Evolutionary conservation across 2,888 invertebrate species (phyloP), one percentile per base, ranked within the genome.

Genomic region (Corythucha ciliata): DNA sequence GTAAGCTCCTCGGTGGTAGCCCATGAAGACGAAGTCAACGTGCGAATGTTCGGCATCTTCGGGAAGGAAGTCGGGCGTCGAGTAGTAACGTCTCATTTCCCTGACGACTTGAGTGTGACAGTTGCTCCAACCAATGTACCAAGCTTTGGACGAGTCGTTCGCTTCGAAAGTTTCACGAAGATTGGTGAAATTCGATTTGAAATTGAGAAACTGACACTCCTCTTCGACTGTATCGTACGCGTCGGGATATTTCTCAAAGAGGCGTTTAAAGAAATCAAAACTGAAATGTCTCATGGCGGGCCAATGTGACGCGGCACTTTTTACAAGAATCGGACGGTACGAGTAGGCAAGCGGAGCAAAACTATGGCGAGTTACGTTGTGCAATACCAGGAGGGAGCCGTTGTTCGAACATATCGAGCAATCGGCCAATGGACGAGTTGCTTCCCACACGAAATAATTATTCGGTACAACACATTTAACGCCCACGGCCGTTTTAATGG

Each of bases 81-180:
- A 74, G 68, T 91, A 92, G 66, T 83, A 79, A 63, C 79, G 73
- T 51, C 87, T 75, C 63, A 92, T 76, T 64, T 78, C 76, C 12
- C 76, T 71, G 57, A 86, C 69, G 29, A 91, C 78, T 42, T 78
- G 77, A n/a, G 82, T 80, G 71, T 92, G 84, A 64, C 91, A 92
- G 67, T 91, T 91, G 52, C 86, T 85, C 89, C 90, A 90, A 59
- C 91, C 91, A 39, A 91, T 82, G 72, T 91, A 91, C 90, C 90
- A 91, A 1, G 87, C 79, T 48, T 75, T 70, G 72, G 29, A 74
- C 70, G 68, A 80, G 77, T 24, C 67, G 70, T 4, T 80, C 78
- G 63, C 85, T 74, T 46, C 73, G 64, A 91, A 83, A 10, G 88
- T 86, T 65, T 90, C 83, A 54, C 74, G 72, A 52, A 91, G 66